phyloP scores from a whole-genome alignment of 2,113 vertebrate genomes.

The Prunella fulvescens region DNA sequence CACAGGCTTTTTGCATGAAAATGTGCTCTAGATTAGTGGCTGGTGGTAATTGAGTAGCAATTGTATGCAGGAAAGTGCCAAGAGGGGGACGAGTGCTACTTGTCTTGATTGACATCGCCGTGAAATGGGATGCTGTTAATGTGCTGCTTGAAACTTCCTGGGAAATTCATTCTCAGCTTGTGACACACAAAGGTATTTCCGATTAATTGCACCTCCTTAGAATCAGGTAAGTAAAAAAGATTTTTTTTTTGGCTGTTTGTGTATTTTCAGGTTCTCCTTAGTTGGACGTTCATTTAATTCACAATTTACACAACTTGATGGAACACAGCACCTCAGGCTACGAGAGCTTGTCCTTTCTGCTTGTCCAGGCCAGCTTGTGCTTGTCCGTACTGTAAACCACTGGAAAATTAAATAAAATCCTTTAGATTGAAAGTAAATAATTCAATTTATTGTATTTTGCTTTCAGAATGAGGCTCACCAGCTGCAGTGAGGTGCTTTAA shows the following conservation, averaged over 20 bases:
- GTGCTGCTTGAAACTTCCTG: not conserved
- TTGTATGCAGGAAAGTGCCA: conserved; percentile 14
- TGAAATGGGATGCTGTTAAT: not conserved
- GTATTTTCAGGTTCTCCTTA: not conserved
- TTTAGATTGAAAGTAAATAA: not conserved
- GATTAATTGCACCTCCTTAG: not conserved
- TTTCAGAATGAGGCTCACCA: not conserved
- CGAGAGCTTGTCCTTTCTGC: not conserved
- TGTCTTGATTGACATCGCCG: not conserved
- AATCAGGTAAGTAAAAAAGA: not conserved
- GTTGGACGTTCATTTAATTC: not conserved
- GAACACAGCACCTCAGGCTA: not conserved
- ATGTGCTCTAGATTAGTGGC: not conserved
- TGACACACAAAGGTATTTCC: not conserved
- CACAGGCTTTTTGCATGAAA: not conserved
- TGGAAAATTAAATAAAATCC: not conserved
- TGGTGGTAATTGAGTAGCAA: not conserved
- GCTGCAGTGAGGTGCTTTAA: not conserved
- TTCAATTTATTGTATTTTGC: not conserved
- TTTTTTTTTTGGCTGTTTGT: not conserved
- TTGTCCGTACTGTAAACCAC: not conserved
- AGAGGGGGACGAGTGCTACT: not conserved
- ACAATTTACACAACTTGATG: not conserved
- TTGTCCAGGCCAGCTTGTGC: not conserved
- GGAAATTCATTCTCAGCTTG: not conserved